These are phyloP conservation scores for Athalia cordata DNA, from an alignment of 2,888 invertebrate species.

Conservation along the genomic window DNA sequence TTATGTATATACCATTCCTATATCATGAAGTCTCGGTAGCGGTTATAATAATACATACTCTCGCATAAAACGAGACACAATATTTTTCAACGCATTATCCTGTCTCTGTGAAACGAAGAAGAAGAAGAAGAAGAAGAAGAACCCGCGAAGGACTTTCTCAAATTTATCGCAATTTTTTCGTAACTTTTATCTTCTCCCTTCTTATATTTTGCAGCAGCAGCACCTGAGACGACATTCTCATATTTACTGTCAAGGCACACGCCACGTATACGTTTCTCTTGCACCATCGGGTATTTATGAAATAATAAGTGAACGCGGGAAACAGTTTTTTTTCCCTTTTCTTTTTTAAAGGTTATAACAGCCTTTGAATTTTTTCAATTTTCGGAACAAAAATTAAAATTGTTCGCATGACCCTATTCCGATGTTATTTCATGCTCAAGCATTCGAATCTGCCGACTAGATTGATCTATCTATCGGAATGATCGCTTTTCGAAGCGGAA, in stretches of 20 bases:
- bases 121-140: neutral
- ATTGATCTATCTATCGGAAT: too few relatives aligned
- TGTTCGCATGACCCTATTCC: too few relatives aligned
- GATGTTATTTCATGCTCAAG: too few relatives aligned
- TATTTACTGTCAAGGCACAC: constrained; percentile 19
- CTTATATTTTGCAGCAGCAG: neutral
- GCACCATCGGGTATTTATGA: too few relatives aligned
- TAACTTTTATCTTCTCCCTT: constrained; percentile 4
- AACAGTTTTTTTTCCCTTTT: neutral
- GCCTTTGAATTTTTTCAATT: too few relatives aligned
- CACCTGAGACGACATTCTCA: constrained; percentile 32
- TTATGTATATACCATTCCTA: neutral
- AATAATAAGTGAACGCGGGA: neutral
- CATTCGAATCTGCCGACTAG: too few relatives aligned
- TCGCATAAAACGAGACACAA: constrained; percentile 1
- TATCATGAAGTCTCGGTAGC: neutral
- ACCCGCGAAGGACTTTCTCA: constrained; percentile 16
- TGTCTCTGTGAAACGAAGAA: constrained; percentile 4
- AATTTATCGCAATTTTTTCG: constrained; percentile 34
- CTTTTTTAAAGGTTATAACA: too few relatives aligned
- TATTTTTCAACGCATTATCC: constrained; percentile 36
- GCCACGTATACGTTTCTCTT: neutral
- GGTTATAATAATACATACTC: neutral
- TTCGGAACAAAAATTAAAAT: too few relatives aligned
- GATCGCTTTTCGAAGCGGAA: too few relatives aligned